These are phyloP conservation scores for Harmothoe impar DNA, from an alignment of 2,888 invertebrate genomes.

Conservation along the genomic window DNA sequence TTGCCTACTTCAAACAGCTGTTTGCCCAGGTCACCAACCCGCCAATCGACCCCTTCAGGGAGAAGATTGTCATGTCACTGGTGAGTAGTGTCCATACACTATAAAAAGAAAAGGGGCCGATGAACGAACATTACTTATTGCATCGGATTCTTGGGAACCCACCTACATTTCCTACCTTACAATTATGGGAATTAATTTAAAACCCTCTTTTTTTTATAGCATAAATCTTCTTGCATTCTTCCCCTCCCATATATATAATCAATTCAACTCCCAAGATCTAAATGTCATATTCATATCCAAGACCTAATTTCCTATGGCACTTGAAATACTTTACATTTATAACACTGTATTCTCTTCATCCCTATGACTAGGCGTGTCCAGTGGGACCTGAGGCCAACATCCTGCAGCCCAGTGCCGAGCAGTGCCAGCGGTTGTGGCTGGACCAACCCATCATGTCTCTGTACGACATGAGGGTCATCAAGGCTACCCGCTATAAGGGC, in stretches of 20 bases:
- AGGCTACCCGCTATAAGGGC: slow-evolving; percentile 91
- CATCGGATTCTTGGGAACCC: too few species aligned
- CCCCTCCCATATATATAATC: too few species aligned
- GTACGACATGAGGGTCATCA: slow-evolving; percentile 93
- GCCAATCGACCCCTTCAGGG: slow-evolving; percentile 99
- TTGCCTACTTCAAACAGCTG: slow-evolving; percentile 99
- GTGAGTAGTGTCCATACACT: slow-evolving; percentile 76
- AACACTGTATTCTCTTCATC: too few species aligned
- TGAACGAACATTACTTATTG: too few species aligned
- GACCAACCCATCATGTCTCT: slow-evolving; percentile 97
- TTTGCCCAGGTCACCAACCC: slow-evolving; percentile 99
- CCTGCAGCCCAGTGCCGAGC: slow-evolving; percentile 92
- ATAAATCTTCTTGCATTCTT: too few species aligned
- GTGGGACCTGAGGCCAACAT: slow-evolving; percentile 98
- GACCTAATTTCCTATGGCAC: too few species aligned
- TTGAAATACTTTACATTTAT: too few species aligned
- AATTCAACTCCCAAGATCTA: too few species aligned
- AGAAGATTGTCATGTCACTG: slow-evolving; percentile 99
- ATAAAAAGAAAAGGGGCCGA: neutral
- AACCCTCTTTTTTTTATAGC: too few species aligned
- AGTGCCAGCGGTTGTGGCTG: slow-evolving; percentile 95
- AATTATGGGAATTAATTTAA: too few species aligned
- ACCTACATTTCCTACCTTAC: too few species aligned
- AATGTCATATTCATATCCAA: too few species aligned
- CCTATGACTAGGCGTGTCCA: slow-evolving; percentile 89